These are phyloP conservation scores for Acanthaster planci DNA, from an alignment of 35 echinoderm and acorn worm species.

Conservation along the genomic window DNA sequence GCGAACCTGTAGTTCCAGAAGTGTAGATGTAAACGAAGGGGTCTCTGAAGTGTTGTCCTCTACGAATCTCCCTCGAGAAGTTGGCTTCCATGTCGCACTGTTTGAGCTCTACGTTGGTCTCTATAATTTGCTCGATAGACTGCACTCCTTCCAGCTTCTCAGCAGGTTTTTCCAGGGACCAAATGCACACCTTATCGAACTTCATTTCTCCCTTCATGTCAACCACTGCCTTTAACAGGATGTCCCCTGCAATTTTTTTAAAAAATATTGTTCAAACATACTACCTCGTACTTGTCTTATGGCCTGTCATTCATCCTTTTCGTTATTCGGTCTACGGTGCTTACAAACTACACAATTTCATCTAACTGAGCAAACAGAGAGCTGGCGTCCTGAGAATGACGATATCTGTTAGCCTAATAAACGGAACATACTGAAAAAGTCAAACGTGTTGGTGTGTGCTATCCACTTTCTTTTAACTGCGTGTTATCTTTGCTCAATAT, in stretches of 20 bases:
- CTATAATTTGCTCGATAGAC: constrained; percentile 26
- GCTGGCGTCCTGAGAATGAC: too few species aligned
- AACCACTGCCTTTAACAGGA: constrained; percentile 13
- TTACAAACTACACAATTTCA: too few species aligned
- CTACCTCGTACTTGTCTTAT: too few species aligned
- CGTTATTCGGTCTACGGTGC: too few species aligned
- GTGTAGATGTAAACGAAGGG: constrained; percentile 92
- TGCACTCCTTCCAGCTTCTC: constrained; percentile 15
- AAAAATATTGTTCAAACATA: too few species aligned
- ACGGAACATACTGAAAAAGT: too few species aligned
- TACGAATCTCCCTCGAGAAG: constrained; percentile 59
- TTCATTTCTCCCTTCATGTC: constrained; percentile 80
- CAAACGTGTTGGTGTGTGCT: too few species aligned
- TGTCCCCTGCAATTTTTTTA: constrained; percentile 18
- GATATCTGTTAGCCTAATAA: too few species aligned
- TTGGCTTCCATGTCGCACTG: constrained; percentile 50
- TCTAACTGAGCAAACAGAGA: too few species aligned
- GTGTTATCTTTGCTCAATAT: too few species aligned
- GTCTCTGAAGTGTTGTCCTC: constrained; percentile 70
- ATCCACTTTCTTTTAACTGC: too few species aligned
- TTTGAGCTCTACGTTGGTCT: constrained; percentile 16
- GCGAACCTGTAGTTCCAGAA: constrained; percentile 98
- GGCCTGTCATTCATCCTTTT: too few species aligned
- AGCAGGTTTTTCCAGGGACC: constrained; percentile 60
- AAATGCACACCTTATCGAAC: constrained; percentile 39